A percentile compares a stretch with the other conserved stretches of the same genome.
Evolutionary conservation across 2,113 vertebrate genomes (phyloP).

Genomic region (Cyprinodon variegatus): DNA sequence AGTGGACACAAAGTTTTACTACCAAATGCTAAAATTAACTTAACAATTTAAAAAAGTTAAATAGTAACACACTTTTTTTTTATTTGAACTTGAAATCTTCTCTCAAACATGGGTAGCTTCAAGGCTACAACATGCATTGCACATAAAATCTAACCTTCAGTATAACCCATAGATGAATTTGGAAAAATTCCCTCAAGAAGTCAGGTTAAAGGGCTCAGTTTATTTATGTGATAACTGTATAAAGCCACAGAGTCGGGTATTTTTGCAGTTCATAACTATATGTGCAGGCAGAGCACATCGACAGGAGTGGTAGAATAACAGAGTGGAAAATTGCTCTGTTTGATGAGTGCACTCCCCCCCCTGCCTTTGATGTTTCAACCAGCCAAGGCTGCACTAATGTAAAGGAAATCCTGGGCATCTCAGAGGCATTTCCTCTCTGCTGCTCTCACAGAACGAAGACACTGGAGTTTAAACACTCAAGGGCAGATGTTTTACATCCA

Average conservation of each 20-base stretch:
- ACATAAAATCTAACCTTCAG: neutral
- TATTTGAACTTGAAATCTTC: too few relatives aligned
- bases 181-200: neutral
- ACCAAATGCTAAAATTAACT: neutral
- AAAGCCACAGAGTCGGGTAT: neutral
- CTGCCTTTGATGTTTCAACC: slow-evolving; percentile 69
- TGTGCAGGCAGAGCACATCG: neutral
- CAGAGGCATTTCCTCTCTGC: slow-evolving; percentile 74
- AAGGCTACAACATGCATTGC: neutral
- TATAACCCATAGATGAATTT: neutral
- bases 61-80: neutral
- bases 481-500: slow-evolving; percentile 6
- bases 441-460: slow-evolving; percentile 58
- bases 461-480: slow-evolving; percentile 14
- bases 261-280: neutral
- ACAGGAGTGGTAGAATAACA: slow-evolving; percentile 18
- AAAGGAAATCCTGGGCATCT: slow-evolving; percentile 79
- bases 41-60: neutral
- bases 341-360: slow-evolving; percentile 50
- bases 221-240: neutral
- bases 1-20: neutral
- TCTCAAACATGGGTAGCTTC: neutral
- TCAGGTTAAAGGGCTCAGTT: neutral
- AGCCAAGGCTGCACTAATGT: slow-evolving; percentile 63
- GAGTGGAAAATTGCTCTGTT: slow-evolving; percentile 53